Conservation (phyloP, 2,797 vertebrate species). For the Neosilurus mollespiculum region DNA sequence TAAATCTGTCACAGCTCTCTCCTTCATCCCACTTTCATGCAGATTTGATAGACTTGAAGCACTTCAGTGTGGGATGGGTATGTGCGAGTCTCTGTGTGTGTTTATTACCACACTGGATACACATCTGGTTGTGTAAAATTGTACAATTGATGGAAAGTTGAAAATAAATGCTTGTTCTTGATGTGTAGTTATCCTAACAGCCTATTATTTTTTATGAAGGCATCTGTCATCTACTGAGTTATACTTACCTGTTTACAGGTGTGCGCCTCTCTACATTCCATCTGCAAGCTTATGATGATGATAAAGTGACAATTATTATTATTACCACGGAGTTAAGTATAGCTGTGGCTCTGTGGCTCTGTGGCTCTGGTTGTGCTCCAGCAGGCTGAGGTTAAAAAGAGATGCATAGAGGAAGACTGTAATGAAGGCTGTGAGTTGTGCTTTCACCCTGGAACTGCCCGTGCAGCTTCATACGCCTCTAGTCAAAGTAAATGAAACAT, state of each 20-base stretch:
- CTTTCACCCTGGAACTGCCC: constrained; percentile 61
- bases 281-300: constrained; percentile 64
- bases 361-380: constrained; percentile 52
- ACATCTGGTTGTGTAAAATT: constrained; percentile 30
- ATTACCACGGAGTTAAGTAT: constrained; percentile 70
- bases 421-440: constrained; percentile 50
- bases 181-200: constrained; percentile 43
- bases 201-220: constrained; percentile 47
- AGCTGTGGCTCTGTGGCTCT: constrained; percentile 60
- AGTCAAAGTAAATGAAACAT: constrained; percentile 69
- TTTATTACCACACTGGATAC: constrained; percentile 7
- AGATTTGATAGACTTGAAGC: not conserved
- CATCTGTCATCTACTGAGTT: constrained; percentile 65
- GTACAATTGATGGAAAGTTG: constrained; percentile 28
- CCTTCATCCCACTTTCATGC: not conserved
- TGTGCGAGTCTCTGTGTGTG: not conserved
- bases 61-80: not conserved
- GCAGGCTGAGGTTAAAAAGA: constrained; percentile 33
- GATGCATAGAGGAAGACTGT: constrained; percentile 55
- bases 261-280: constrained; percentile 65
- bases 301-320: constrained; percentile 73
- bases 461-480: constrained; percentile 68
- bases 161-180: constrained; percentile 36
- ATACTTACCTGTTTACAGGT: constrained; percentile 69
- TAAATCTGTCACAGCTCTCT: constrained; percentile 5